Conservation (phyloP, 2,797 vertebrate species). For the Coranthus polyacanthus region DNA sequence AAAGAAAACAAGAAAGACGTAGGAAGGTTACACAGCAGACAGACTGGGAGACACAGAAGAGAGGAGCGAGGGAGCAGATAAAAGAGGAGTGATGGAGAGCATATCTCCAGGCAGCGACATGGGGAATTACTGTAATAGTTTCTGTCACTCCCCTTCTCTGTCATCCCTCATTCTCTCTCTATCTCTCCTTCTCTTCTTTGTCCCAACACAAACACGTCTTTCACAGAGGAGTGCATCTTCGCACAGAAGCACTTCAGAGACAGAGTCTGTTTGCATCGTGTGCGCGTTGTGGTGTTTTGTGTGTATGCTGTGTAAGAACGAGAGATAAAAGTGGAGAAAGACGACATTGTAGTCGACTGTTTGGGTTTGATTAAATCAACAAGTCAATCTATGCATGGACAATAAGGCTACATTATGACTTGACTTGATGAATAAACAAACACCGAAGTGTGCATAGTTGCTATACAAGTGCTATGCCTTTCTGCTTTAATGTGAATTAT, state of each 20-base stretch:
- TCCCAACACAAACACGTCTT: constrained; percentile 64
- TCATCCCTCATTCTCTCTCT: constrained; percentile 55
- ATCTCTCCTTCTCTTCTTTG: constrained; percentile 54
- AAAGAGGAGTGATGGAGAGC: constrained; percentile 77
- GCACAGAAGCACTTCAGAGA: constrained; percentile 57
- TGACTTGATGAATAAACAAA: too few species aligned
- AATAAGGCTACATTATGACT: too few species aligned
- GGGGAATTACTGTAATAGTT: constrained; percentile 79
- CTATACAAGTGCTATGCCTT: too few species aligned
- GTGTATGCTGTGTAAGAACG: background rate
- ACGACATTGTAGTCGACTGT: constrained; percentile 13
- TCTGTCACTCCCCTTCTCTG: constrained; percentile 72
- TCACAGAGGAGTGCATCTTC: constrained; percentile 56
- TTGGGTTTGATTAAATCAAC: constrained; percentile 30
- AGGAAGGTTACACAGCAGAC: constrained; percentile 43
- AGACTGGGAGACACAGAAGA: constrained; percentile 43
- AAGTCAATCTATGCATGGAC: background rate
- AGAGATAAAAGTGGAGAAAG: constrained; percentile 2
- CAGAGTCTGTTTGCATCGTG: constrained; percentile 34
- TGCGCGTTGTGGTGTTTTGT: constrained; percentile 14
- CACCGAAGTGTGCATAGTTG: too few species aligned
- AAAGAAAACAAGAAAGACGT: constrained; percentile 58
- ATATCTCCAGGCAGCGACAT: constrained; percentile 72
- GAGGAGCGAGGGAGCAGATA: constrained; percentile 69
- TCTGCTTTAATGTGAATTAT: too few species aligned